Conservation (phyloP, 2,797 vertebrate genomes). For the Coluber constrictor region DNA sequence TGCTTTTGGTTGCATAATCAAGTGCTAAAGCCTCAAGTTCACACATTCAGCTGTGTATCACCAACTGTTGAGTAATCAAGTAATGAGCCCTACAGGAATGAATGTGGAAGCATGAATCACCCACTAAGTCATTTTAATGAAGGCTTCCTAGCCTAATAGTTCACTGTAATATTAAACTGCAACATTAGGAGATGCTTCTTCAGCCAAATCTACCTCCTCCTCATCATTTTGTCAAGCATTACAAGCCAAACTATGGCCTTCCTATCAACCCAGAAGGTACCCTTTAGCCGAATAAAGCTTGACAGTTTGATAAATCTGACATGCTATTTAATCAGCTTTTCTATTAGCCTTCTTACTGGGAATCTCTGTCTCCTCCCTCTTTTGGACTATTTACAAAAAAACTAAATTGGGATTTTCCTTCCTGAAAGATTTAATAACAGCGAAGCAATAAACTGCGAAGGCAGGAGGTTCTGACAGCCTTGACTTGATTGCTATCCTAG, state of each 20-base stretch:
- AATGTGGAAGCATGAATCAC: slow-evolving; percentile 6
- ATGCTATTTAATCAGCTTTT: slow-evolving; percentile 35
- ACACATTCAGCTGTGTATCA: neutral
- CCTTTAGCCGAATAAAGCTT: slow-evolving; percentile 40
- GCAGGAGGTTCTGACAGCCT: slow-evolving; percentile 26
- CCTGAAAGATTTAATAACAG: slow-evolving; percentile 15
- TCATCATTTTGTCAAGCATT: slow-evolving; percentile 39
- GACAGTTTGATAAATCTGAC: slow-evolving; percentile 40
- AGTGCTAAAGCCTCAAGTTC: neutral
- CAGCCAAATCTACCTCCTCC: slow-evolving; percentile 16
- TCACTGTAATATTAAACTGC: slow-evolving; percentile 39
- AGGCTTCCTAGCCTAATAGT: slow-evolving; percentile 35
- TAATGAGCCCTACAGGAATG: slow-evolving; percentile 10
- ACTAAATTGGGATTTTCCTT: slow-evolving; percentile 33
- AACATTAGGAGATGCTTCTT: neutral
- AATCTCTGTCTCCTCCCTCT: slow-evolving; percentile 14
- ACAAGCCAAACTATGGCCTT: slow-evolving; percentile 38
- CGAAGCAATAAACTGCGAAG: slow-evolving; percentile 30
- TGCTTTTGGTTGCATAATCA: neutral
- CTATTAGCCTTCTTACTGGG: slow-evolving; percentile 14
- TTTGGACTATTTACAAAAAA: slow-evolving; percentile 33
- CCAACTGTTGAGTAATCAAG: slow-evolving; percentile 12
- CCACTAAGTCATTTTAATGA: slow-evolving; percentile 52
- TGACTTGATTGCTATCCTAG: slow-evolving; percentile 4
- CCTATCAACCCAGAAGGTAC: slow-evolving; percentile 30